Percentiles rank a stretch among this genome's conserved stretches.
These are phyloP conservation scores for Zenarchopterus dispar DNA, from an alignment of 2,797 vertebrate species.

Conservation along the genomic window DNA sequence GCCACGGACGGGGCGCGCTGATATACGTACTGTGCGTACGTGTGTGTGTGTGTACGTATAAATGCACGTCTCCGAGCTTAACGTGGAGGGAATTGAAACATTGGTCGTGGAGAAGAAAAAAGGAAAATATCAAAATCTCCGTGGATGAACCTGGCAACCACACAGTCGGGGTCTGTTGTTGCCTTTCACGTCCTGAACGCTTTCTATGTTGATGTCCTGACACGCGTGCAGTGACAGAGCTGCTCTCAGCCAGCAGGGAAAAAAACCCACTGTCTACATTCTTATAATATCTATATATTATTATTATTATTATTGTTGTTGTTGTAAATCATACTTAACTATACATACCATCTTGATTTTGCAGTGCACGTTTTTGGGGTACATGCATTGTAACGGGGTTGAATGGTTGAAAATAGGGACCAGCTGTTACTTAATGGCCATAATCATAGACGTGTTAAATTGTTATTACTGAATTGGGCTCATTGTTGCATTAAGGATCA, in stretches of 20 bases:
- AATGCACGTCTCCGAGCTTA: no score
- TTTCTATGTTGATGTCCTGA: not conserved
- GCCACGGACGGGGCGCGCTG: no score
- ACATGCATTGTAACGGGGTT: not conserved
- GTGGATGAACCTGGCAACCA: constrained; percentile 31
- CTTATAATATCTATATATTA: no score
- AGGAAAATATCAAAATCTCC: constrained; percentile 7
- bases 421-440: not conserved
- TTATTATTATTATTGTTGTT: no score
- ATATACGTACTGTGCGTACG: no score
- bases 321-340: no score
- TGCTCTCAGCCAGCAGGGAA: not conserved
- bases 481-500: constrained; percentile 39
- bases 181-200: not conserved
- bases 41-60: no score
- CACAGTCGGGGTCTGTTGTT: constrained; percentile 25
- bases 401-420: not conserved
- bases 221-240: not conserved
- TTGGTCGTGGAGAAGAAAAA: not conserved
- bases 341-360: not conserved
- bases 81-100: not conserved
- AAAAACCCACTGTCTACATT: not conserved
- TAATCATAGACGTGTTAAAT: constrained; percentile 7
- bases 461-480: constrained; percentile 28
- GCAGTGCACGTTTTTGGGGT: not conserved